Percentiles rank a stretch among this genome's conserved stretches.
phyloP scores from a whole-genome alignment of 2,113 vertebrate species.

The Sinocyclocheilus rhinocerous region DNA sequence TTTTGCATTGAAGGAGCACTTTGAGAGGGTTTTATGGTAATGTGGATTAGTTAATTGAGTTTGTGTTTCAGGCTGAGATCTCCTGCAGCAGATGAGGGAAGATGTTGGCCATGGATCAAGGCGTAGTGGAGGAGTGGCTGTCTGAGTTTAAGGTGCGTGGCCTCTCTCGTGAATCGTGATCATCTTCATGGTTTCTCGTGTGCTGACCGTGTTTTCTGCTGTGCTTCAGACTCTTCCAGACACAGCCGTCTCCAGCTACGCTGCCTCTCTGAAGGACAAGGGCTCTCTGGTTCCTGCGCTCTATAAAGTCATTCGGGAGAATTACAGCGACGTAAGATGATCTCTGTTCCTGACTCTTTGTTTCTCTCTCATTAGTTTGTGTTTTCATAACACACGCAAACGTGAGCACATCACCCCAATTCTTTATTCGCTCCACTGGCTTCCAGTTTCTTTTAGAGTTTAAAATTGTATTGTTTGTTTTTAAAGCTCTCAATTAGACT shows the following conservation, averaged over 20 bases:
- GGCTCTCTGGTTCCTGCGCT: conserved; percentile 89
- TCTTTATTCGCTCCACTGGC: too few species aligned
- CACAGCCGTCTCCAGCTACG: conserved; percentile 89
- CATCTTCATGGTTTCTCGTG: not conserved
- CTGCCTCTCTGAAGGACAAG: conserved; percentile 88
- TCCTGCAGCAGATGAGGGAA: conserved; percentile 84
- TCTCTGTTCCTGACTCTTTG: not conserved
- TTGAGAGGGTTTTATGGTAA: not conserved
- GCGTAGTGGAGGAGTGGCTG: conserved; percentile 96
- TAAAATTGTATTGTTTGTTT: too few species aligned
- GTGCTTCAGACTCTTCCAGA: conserved; percentile 89
- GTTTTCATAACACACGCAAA: too few species aligned
- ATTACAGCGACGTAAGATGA: conserved; percentile 89
- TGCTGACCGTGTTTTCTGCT: conserved; percentile 1
- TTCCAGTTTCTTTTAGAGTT: too few species aligned
- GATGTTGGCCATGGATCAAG: conserved; percentile 96
- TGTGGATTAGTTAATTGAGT: not conserved
- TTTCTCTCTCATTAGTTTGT: not conserved
- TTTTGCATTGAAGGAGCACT: not conserved
- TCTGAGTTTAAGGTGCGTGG: conserved; percentile 94
- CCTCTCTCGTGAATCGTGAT: not conserved
- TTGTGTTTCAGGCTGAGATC: conserved; percentile 68
- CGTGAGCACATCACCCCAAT: too few species aligned
- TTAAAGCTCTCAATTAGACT: too few species aligned
- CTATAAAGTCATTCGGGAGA: conserved; percentile 95